Conservation (phyloP, 1,140 invertebrate species). For the Periplaneta americana region DNA sequence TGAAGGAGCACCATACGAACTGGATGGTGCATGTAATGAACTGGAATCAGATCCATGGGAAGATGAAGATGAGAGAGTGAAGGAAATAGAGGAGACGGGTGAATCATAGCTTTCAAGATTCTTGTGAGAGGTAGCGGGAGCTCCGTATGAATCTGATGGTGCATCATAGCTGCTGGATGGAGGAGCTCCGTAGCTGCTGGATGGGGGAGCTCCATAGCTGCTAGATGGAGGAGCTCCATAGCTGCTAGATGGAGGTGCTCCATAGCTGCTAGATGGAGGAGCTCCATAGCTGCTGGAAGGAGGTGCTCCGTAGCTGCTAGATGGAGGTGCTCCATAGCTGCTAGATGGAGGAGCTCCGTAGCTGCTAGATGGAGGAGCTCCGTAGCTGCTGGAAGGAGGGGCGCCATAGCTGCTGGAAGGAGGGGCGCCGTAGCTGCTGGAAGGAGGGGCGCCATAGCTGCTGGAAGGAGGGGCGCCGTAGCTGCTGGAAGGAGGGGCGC, state of each 20-base stretch:
- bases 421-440: slow-evolving; percentile 1
- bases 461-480: background rate
- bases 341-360: background rate
- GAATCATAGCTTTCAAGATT: background rate
- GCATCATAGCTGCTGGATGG: background rate
- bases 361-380: background rate
- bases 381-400: background rate
- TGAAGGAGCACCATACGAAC: background rate
- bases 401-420: background rate
- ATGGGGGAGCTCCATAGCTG: background rate
- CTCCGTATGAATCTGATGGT: slow-evolving; percentile 5
- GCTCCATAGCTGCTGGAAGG: background rate
- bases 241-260: slow-evolving; percentile 1
- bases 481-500: background rate
- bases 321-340: slow-evolving; percentile 4
- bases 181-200: background rate
- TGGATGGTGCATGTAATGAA: slow-evolving; percentile 20
- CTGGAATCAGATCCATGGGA: slow-evolving; percentile 22
- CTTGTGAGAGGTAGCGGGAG: background rate
- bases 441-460: slow-evolving; percentile 16
- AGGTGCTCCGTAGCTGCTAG: slow-evolving; percentile 10
- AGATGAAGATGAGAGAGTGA: background rate
- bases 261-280: background rate
- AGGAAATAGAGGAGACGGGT: background rate
- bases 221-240: slow-evolving; percentile 18